These are phyloP conservation scores for Adelognathus sp. DNA, from an alignment of 2,888 invertebrate species.

Conservation along the genomic window DNA sequence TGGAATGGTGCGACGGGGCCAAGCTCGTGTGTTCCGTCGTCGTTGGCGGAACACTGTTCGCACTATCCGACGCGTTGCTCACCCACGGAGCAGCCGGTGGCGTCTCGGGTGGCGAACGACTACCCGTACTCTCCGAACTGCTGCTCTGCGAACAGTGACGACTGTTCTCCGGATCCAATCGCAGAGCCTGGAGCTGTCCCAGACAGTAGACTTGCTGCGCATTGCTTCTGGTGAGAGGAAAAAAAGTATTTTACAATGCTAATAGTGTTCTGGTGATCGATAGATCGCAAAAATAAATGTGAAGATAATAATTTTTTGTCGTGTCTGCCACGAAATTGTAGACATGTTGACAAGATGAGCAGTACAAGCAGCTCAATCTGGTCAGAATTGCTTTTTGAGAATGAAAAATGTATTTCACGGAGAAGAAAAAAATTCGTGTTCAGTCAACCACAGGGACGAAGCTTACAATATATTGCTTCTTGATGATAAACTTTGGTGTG, in stretches of 20 bases:
- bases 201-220: conserved; percentile 79
- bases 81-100: conserved; percentile 82
- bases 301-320: too few relatives aligned
- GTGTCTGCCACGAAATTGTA: background rate
- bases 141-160: conserved; percentile 82
- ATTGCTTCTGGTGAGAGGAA: conserved; percentile 76
- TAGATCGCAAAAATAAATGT: too few relatives aligned
- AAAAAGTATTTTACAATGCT: too few relatives aligned
- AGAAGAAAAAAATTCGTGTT: too few relatives aligned
- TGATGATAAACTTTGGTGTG: too few relatives aligned
- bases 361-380: too few relatives aligned
- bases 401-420: too few relatives aligned
- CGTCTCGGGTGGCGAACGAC: conserved; percentile 84
- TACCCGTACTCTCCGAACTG: conserved; percentile 82
- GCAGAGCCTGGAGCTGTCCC: conserved; percentile 82
- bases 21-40: conserved; percentile 59
- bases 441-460: too few relatives aligned
- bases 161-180: conserved; percentile 81
- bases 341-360: too few relatives aligned
- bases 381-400: too few relatives aligned
- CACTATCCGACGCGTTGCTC: conserved; percentile 53
- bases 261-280: too few relatives aligned
- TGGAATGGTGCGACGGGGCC: conserved; percentile 73
- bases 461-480: too few relatives aligned
- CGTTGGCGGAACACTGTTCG: conserved; percentile 68